These are phyloP conservation scores for Centropristis striata DNA, from an alignment of 2,113 vertebrate genomes.

Conservation along the genomic window DNA sequence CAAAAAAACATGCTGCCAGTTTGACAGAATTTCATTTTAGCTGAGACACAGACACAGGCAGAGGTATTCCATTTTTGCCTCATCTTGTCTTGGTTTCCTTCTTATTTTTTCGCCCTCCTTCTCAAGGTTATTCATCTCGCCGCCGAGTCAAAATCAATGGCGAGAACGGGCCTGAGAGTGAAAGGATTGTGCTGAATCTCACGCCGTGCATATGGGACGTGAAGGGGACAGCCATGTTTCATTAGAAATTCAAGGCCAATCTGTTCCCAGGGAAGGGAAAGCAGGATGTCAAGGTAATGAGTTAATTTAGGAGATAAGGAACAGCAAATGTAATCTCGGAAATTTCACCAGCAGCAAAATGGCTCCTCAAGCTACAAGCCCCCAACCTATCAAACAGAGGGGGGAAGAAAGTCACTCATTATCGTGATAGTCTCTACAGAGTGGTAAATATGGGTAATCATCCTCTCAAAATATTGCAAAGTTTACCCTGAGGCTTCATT, in stretches of 20 bases:
- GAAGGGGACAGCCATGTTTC: slow-evolving; percentile 70
- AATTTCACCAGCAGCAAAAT: slow-evolving; percentile 72
- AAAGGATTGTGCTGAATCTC: slow-evolving; percentile 35
- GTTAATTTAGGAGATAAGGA: slow-evolving; percentile 83
- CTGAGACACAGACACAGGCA: slow-evolving; percentile 12
- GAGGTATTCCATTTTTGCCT: slow-evolving; percentile 33
- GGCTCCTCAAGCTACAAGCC: slow-evolving; percentile 41
- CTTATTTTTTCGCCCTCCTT: slow-evolving; percentile 4
- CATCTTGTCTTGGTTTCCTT: slow-evolving; percentile 9
- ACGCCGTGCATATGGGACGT: slow-evolving; percentile 24
- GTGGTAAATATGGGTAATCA: slow-evolving; percentile 66
- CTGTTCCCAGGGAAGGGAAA: slow-evolving; percentile 62
- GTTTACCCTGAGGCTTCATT: slow-evolving; percentile 34
- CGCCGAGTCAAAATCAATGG: slow-evolving; percentile 58
- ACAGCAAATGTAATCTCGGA: slow-evolving; percentile 76
- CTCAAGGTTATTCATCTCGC: slow-evolving; percentile 68
- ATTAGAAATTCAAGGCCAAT: slow-evolving; percentile 76
- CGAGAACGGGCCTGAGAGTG: slow-evolving; percentile 28
- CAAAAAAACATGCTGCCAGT: background rate
- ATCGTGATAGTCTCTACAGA: slow-evolving; percentile 36
- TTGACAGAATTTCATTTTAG: slow-evolving; percentile 47
- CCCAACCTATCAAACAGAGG: slow-evolving; percentile 36
- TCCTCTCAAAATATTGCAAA: slow-evolving; percentile 36
- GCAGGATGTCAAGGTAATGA: slow-evolving; percentile 80
- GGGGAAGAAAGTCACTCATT: slow-evolving; percentile 27